Percentiles rank a stretch among this genome's conserved stretches.
Evolutionary conservation across 1,140 invertebrate species (phyloP).

Genomic region (Magallana angulata): DNA sequence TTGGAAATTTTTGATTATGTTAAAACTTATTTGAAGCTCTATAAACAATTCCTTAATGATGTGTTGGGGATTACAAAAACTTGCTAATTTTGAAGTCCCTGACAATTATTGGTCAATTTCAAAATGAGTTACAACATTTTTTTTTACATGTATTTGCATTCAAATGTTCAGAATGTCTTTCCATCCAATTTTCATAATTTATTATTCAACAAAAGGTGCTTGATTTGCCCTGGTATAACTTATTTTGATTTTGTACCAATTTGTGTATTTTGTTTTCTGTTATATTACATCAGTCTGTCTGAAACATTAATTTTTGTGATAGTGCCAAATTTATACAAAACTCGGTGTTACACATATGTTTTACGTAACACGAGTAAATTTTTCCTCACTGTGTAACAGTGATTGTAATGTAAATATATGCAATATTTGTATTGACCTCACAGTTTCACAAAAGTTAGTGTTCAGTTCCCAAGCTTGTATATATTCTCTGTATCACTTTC

Average conservation of each 20-base stretch:
- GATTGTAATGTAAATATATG: neutral
- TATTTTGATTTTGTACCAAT: conserved; percentile 32
- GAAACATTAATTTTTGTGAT: conserved; percentile 35
- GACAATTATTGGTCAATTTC: conserved; percentile 7
- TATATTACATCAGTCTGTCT: neutral
- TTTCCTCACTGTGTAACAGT: neutral
- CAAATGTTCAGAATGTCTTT: neutral
- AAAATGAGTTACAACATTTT: neutral
- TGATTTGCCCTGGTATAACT: neutral
- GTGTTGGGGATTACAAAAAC: neutral
- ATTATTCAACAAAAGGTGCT: neutral
- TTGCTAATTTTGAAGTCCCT: neutral
- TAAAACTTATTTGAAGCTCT: conserved; percentile 12
- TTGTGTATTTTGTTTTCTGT: neutral
- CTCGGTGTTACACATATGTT: neutral
- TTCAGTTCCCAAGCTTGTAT: neutral
- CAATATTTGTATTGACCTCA: conserved; percentile 21
- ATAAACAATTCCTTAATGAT: neutral
- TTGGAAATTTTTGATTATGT: too few relatives aligned
- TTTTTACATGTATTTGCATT: neutral
- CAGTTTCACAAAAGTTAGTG: conserved; percentile 36
- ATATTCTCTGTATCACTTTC: too few relatives aligned
- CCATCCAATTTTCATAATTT: neutral
- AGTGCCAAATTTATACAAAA: conserved; percentile 20
- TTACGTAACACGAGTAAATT: neutral